Evolutionary conservation across 2,113 vertebrate species (phyloP).

Genomic region (Mirza zaza): DNA sequence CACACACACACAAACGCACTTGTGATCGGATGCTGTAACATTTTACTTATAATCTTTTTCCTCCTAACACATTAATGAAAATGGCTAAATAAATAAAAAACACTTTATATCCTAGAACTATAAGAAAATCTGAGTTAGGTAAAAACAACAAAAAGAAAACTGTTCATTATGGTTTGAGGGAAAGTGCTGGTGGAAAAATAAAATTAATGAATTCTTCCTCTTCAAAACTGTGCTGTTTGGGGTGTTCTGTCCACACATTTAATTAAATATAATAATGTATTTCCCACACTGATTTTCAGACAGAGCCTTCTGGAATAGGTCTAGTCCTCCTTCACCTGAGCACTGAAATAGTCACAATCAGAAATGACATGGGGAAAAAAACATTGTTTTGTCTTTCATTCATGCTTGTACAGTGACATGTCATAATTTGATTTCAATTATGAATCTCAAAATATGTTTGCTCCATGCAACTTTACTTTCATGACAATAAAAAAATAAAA

Average conservation of each 20-base stretch:
- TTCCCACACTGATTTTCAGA: not conserved
- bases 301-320: not conserved
- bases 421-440: not conserved
- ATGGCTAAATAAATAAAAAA: slow-evolving; percentile 6
- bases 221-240: not conserved
- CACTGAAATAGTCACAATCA: not conserved
- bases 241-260: not conserved
- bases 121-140: not conserved
- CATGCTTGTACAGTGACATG: not conserved
- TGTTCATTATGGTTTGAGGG: not conserved
- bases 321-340: not conserved
- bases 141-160: not conserved
- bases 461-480: slow-evolving; percentile 10
- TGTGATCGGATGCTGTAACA: not conserved
- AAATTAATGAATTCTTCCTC: not conserved
- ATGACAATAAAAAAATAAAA: slow-evolving; percentile 39
- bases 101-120: not conserved
- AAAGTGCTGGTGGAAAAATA: not conserved
- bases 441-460: not conserved
- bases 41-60: not conserved
- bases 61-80: not conserved
- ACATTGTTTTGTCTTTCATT: slow-evolving; percentile 16
- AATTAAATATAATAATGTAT: not conserved
- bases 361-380: not conserved
- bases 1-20: not conserved